These are phyloP conservation scores for Mohoua ochrocephala DNA, from an alignment of 2,113 vertebrate genomes.

Conservation along the genomic window DNA sequence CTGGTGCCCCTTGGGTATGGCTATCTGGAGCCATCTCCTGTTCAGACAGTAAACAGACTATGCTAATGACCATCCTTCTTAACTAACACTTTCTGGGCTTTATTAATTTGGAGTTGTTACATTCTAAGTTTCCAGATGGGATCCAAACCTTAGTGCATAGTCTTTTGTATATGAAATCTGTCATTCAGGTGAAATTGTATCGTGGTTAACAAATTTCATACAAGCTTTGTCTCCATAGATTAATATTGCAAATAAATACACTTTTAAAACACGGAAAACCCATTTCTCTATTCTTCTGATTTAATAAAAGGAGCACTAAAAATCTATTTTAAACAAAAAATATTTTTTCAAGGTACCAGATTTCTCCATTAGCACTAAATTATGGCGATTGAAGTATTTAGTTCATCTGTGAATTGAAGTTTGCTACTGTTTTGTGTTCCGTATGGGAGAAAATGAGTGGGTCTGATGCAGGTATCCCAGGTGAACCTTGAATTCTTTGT, in stretches of 20 bases:
- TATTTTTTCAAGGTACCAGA: not conserved
- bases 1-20: slow-evolving; percentile 38
- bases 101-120: not conserved
- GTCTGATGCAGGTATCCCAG: not conserved
- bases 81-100: not conserved
- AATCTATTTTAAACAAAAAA: not conserved
- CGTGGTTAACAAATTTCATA: not conserved
- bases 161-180: not conserved
- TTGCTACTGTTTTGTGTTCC: not conserved
- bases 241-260: not conserved
- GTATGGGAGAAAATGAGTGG: not conserved
- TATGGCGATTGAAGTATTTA: not conserved
- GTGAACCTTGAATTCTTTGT: not conserved
- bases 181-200: not conserved
- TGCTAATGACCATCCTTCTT: not conserved
- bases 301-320: not conserved
- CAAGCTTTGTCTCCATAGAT: not conserved
- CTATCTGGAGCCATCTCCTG: slow-evolving; percentile 59
- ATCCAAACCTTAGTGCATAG: not conserved
- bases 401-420: not conserved
- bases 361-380: not conserved
- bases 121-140: not conserved
- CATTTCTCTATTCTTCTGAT: not conserved
- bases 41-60: slow-evolving; percentile 40
- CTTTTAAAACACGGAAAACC: not conserved